These are phyloP conservation scores for Scalopus aquaticus DNA, from an alignment of 2,113 vertebrate species.

Conservation along the genomic window DNA sequence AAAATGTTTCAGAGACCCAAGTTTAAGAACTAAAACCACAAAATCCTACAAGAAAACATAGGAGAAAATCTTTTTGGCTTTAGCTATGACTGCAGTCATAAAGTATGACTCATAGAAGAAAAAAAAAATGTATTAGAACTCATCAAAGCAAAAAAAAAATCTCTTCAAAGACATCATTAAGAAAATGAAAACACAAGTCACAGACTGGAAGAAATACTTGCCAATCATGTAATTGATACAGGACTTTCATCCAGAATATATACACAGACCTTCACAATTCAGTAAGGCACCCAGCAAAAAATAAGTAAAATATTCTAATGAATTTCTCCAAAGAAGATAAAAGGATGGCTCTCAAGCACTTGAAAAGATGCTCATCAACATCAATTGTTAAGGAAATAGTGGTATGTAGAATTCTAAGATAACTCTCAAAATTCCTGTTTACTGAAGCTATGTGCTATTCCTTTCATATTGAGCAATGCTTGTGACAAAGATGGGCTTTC, in stretches of 20 bases:
- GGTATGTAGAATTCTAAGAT: not conserved
- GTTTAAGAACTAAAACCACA: conserved; percentile 10
- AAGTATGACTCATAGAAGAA: not conserved
- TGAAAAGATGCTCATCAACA: not conserved
- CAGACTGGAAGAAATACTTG: not conserved
- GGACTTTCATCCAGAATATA: not conserved
- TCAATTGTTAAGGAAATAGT: not conserved
- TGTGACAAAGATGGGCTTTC: not conserved
- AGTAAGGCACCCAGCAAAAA: not conserved
- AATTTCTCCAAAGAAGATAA: not conserved
- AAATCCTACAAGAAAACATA: not conserved
- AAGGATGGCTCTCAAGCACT: not conserved
- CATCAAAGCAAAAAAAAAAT: not conserved
- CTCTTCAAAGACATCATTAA: not conserved
- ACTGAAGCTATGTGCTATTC: not conserved
- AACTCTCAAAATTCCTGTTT: not conserved
- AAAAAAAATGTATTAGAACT: not conserved
- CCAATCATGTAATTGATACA: not conserved
- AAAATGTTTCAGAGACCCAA: not conserved
- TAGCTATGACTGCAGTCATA: not conserved
- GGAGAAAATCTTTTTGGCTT: not conserved
- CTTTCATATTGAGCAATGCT: not conserved
- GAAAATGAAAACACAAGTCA: not conserved
- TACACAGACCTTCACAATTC: not conserved
- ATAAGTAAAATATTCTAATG: not conserved